Evolutionary conservation across 2,113 vertebrate species (phyloP).

Genomic region (Megaceryle maxima): DNA sequence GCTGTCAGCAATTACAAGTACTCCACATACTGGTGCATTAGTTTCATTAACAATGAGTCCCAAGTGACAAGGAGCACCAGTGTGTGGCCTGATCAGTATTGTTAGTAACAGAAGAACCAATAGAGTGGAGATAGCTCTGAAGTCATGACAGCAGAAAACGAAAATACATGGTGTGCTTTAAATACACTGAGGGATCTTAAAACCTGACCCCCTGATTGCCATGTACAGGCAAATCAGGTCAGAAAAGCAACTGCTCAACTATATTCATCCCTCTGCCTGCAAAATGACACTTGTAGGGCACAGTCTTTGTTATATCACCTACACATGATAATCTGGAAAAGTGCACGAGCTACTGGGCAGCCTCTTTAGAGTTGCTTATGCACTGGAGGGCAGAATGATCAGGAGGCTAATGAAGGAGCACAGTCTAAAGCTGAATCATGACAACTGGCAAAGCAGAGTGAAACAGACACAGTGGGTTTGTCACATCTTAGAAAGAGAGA

Average conservation of each 20-base stretch:
- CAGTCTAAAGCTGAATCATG: neutral
- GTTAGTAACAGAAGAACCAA: neutral
- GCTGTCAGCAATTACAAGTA: neutral
- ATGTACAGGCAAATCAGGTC: neutral
- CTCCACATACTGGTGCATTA: neutral
- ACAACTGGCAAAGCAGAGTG: neutral
- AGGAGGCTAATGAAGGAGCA: fast-evolving
- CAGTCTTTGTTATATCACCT: neutral
- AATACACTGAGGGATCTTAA: neutral
- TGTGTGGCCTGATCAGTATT: fast-evolving
- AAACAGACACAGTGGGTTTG: neutral
- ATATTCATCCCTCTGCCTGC: neutral
- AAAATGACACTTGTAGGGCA: neutral
- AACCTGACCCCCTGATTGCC: fast-evolving
- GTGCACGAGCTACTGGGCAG: fast-evolving
- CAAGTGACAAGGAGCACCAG: neutral
- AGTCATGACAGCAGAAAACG: neutral
- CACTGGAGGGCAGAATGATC: neutral
- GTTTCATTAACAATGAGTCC: neutral
- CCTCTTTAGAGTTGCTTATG: neutral
- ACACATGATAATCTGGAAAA: neutral
- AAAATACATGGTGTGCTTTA: neutral
- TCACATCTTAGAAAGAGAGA: neutral
- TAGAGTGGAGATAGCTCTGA: neutral
- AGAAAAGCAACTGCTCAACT: neutral